phyloP scores from a whole-genome alignment of 2,113 vertebrate genomes.

The Sardina pilchardus region DNA sequence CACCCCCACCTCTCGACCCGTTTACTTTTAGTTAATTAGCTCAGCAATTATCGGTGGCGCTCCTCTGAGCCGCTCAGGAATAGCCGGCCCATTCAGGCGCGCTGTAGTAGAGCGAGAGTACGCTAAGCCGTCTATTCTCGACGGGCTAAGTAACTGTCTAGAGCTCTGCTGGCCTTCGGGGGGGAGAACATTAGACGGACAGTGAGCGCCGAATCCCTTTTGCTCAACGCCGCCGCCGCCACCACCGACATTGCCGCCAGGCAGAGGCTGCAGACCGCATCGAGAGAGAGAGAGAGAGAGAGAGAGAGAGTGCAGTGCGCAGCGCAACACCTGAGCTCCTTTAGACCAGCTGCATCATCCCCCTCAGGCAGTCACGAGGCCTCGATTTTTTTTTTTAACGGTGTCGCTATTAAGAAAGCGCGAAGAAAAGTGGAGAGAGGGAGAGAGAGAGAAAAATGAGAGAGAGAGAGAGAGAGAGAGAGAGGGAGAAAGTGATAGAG shows the following conservation, averaged over 20 bases:
- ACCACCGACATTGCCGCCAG: too few relatives aligned
- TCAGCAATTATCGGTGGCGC: neutral
- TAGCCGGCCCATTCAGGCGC: neutral
- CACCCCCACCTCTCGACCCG: neutral
- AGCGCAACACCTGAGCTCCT: neutral
- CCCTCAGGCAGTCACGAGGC: conserved; percentile 18
- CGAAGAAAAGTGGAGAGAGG: too few relatives aligned
- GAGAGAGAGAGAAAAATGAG: neutral
- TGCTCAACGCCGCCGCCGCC: neutral
- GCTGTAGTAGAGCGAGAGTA: neutral
- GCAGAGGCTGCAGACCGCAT: neutral
- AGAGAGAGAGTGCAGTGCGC: neutral
- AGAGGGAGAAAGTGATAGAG: neutral
- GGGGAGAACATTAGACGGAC: neutral
- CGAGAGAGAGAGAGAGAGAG: too few relatives aligned
- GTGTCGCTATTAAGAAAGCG: neutral
- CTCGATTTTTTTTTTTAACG: neutral
- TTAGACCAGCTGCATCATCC: conserved; percentile 13
- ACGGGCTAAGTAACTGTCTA: conserved; percentile 23
- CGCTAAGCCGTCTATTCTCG: conserved; percentile 37
- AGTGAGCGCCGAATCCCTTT: conserved; percentile 6
- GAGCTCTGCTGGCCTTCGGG: neutral
- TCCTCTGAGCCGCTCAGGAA: neutral
- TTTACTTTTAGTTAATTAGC: conserved; percentile 20
- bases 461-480: too few relatives aligned